Percentiles rank a stretch among this genome's conserved stretches.
phyloP scores from a whole-genome alignment of 2,888 invertebrate genomes.

The Uropetala carovei region DNA sequence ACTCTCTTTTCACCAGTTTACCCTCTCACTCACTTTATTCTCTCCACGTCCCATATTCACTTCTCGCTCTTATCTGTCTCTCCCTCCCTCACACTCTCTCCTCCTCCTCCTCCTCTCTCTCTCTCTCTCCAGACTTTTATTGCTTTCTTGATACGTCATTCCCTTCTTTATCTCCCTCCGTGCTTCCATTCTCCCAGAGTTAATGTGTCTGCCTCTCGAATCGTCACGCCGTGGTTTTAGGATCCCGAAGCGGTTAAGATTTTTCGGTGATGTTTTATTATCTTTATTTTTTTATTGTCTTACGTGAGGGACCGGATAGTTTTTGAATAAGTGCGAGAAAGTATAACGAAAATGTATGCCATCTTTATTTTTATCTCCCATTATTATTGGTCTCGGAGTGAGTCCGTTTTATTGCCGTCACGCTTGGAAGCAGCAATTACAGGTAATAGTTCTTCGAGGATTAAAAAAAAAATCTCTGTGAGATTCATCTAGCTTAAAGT shows the following conservation, averaged over 20 bases:
- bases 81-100: neutral
- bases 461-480: no score
- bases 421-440: no score
- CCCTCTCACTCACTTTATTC: no score
- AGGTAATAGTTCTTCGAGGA: no score
- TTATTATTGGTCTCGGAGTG: no score
- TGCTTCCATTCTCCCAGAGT: slow-evolving; percentile 1
- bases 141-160: slow-evolving; percentile 5
- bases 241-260: slow-evolving; percentile 16
- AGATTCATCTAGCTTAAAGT: no score
- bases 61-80: no score
- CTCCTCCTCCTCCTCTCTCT: neutral
- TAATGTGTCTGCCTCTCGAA: slow-evolving; percentile 11
- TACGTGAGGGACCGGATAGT: neutral
- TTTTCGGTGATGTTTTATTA: neutral
- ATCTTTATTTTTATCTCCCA: neutral
- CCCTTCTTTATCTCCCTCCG: neutral
- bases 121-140: neutral
- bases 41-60: no score
- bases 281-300: neutral
- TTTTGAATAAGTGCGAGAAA: neutral
- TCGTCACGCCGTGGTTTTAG: slow-evolving; percentile 12
- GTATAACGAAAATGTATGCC: neutral
- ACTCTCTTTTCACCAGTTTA: no score
- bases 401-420: no score